Evolutionary conservation across 2,888 invertebrate species (phyloP).

Genomic region (Uloborus plumipes): DNA sequence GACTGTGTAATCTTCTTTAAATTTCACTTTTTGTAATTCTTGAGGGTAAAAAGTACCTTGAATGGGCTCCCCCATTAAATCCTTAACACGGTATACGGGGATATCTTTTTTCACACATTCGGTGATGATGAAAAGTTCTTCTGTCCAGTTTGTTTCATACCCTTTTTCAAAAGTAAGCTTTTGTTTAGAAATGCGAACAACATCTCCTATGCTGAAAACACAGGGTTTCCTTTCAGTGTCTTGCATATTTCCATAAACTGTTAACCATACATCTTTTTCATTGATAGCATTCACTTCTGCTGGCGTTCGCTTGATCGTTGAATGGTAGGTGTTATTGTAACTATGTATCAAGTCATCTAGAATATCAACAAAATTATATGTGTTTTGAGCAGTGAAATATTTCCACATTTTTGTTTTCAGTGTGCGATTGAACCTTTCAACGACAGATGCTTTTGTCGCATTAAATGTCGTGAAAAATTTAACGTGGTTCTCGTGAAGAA

Average conservation of each 20-base stretch:
- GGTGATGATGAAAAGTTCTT: slow-evolving; percentile 21
- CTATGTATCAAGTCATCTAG: slow-evolving; percentile 19
- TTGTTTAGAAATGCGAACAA: slow-evolving; percentile 26
- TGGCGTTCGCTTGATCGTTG: slow-evolving; percentile 23
- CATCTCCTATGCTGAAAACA: slow-evolving; percentile 5
- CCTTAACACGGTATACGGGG: slow-evolving; percentile 7
- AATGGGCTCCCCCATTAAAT: slow-evolving; percentile 15
- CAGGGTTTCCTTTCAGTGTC: not conserved
- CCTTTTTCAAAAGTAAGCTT: slow-evolving; percentile 21
- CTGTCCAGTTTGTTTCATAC: slow-evolving; percentile 38
- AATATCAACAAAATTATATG: slow-evolving; percentile 13
- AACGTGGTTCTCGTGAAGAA: slow-evolving; percentile 61
- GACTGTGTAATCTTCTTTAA: not conserved
- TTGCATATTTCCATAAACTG: slow-evolving; percentile 12
- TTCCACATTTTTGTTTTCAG: slow-evolving; percentile 67
- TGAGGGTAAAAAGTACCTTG: slow-evolving; percentile 29
- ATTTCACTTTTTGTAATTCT: slow-evolving; percentile 32
- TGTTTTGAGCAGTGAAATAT: slow-evolving; percentile 23
- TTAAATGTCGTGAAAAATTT: slow-evolving; percentile 67
- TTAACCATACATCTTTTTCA: slow-evolving; percentile 9
- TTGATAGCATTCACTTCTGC: slow-evolving; percentile 15
- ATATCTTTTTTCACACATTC: slow-evolving; percentile 14
- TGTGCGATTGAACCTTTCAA: slow-evolving; percentile 69
- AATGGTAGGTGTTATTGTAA: slow-evolving; percentile 44
- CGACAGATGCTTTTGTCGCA: slow-evolving; percentile 68